phyloP scores from a whole-genome alignment of 2,797 vertebrate genomes.

The Sphenodon punctatus region DNA sequence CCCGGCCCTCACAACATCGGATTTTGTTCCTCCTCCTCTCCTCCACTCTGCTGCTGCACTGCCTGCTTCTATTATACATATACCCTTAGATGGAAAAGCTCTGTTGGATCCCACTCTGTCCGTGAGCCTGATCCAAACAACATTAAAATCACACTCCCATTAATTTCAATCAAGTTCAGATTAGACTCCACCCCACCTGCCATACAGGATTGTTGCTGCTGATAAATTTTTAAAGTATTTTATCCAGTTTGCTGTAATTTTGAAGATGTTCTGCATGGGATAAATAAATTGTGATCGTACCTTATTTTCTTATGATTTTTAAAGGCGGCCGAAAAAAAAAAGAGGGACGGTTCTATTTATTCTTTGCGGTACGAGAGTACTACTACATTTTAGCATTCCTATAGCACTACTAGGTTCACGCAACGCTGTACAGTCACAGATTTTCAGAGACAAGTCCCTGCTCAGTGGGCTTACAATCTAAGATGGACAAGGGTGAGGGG shows the following conservation, averaged over 20 bases:
- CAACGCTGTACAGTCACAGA: no score
- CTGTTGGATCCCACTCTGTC: not conserved
- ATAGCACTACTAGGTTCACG: no score
- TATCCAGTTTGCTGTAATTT: not conserved
- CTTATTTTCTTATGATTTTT: not conserved
- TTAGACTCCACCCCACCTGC: not conserved
- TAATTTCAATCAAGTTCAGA: accelerated
- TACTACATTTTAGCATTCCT: no score
- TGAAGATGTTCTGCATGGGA: no score
- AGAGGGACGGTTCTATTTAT: not conserved
- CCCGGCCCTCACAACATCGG: no score
- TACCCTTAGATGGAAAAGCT: accelerated
- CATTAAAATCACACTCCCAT: accelerated
- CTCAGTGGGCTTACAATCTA: no score
- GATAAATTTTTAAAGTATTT: accelerated
- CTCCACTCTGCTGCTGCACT: no score
- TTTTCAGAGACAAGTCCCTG: no score
- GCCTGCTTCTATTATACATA: no score
- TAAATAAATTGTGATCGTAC: not conserved
- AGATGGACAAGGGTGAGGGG: no score
- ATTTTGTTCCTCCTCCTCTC: no score
- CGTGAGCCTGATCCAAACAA: not conserved
- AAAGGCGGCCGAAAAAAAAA: not conserved
- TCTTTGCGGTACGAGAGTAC: not conserved
- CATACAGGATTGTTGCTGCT: accelerated